phyloP scores from a whole-genome alignment of 2,888 invertebrate genomes.

The Strigamia transsilvanica region DNA sequence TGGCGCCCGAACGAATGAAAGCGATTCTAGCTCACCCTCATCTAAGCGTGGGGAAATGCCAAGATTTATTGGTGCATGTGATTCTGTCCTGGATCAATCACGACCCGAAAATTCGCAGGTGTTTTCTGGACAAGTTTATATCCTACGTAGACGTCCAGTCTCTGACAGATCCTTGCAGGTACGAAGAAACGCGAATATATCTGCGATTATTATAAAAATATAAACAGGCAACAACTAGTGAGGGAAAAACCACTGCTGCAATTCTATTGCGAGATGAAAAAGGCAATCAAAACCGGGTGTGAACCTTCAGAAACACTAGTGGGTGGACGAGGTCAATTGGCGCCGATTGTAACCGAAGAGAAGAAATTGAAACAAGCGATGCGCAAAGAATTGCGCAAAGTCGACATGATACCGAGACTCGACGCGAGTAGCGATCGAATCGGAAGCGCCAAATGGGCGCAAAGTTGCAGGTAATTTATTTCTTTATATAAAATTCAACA shows the following conservation, averaged over 20 bases:
- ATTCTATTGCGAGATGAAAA: conserved; percentile 22
- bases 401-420: neutral
- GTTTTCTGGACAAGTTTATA: conserved; percentile 13
- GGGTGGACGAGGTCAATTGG: neutral
- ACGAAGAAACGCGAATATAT: neutral
- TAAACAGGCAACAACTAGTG: conserved; percentile 4
- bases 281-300: neutral
- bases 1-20: conserved; percentile 6
- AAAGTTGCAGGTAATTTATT: neutral
- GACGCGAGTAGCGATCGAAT: neutral
- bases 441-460: neutral
- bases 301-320: neutral
- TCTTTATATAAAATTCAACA: neutral
- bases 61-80: conserved; percentile 23
- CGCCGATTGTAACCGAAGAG: conserved; percentile 18
- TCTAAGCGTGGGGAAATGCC: conserved; percentile 11
- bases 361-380: conserved; percentile 24
- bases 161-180: conserved; percentile 12
- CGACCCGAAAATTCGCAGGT: conserved; percentile 9
- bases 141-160: conserved; percentile 16
- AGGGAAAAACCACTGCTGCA: neutral
- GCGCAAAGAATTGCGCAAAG: conserved; percentile 10
- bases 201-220: neutral
- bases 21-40: conserved; percentile 1
- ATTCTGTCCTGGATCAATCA: conserved; percentile 31